Evolutionary conservation across 2,113 vertebrate genomes (phyloP).

Genomic region (Cyanoramphus novaezelandiae): DNA sequence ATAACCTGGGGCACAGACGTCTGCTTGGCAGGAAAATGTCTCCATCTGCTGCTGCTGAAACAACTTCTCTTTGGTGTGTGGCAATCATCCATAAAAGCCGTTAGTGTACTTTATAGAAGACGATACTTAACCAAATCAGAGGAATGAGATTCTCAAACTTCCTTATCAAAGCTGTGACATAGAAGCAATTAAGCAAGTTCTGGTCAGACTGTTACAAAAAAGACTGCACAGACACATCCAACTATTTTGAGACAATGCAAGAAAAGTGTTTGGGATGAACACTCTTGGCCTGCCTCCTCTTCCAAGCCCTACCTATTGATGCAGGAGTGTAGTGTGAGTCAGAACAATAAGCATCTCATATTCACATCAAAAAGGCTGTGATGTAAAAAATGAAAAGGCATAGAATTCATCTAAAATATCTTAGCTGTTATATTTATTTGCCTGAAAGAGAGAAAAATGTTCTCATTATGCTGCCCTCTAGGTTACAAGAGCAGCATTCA

Average conservation of each 20-base stretch:
- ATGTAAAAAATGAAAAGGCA: neutral
- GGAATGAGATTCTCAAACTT: neutral
- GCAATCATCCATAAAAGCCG: neutral
- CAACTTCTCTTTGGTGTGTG: neutral
- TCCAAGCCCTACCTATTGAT: neutral
- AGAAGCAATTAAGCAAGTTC: neutral
- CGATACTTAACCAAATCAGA: neutral
- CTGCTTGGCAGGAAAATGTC: neutral
- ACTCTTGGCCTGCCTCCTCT: neutral
- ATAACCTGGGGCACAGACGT: neutral
- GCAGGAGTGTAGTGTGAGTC: accelerated
- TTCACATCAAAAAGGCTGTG: neutral
- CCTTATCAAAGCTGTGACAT: neutral
- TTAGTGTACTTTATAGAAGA: neutral
- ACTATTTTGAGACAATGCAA: neutral
- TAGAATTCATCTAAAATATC: neutral
- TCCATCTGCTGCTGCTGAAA: constrained; percentile 6
- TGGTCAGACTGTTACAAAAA: neutral
- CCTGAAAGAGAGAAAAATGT: neutral
- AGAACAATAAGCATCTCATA: neutral
- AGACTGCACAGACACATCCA: neutral
- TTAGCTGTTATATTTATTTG: neutral
- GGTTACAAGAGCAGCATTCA: neutral
- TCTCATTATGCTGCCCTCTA: neutral
- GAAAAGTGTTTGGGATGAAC: neutral